A percentile compares a stretch with the other conserved stretches of the same genome.
These are phyloP conservation scores for Galerucella nymphaeae DNA, from an alignment of 2,888 invertebrate species.

Conservation along the genomic window DNA sequence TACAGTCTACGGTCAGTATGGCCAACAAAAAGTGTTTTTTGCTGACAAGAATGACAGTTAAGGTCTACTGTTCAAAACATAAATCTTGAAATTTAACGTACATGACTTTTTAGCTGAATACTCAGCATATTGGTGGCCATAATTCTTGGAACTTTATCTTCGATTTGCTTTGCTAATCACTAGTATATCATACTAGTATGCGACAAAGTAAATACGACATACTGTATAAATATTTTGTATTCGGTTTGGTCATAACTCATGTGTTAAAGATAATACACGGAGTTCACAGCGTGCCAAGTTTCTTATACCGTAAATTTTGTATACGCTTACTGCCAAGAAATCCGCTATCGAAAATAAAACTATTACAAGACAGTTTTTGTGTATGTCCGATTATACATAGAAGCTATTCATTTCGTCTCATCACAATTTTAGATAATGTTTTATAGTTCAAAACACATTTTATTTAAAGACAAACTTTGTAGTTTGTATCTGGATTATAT, in stretches of 20 bases:
- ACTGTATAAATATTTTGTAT: constrained; percentile 14
- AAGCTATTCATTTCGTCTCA: neutral
- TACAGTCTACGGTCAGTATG: too few species aligned
- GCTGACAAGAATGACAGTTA: too few species aligned
- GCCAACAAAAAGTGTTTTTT: too few species aligned
- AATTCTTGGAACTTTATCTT: too few species aligned
- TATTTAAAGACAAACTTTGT: neutral
- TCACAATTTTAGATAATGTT: neutral
- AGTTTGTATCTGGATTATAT: too few species aligned
- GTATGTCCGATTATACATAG: neutral
- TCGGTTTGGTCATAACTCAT: constrained; percentile 17
- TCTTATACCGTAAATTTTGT: constrained; percentile 16
- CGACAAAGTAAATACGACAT: neutral
- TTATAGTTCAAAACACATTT: neutral
- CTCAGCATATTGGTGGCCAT: too few species aligned
- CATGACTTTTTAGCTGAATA: too few species aligned
- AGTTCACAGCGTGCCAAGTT: constrained; percentile 17
- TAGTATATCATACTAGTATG: neutral
- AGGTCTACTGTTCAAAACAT: too few species aligned
- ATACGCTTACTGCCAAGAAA: constrained; percentile 20
- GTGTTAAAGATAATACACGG: constrained; percentile 16
- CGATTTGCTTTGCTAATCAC: too few species aligned
- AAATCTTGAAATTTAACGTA: too few species aligned
- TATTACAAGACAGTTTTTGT: constrained; percentile 21
- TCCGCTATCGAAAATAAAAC: constrained; percentile 12